Evolutionary conservation across 2,113 vertebrate genomes (phyloP), one percentile per base, ranked within the genome.

Genomic region (Prietella phreatophila): DNA sequence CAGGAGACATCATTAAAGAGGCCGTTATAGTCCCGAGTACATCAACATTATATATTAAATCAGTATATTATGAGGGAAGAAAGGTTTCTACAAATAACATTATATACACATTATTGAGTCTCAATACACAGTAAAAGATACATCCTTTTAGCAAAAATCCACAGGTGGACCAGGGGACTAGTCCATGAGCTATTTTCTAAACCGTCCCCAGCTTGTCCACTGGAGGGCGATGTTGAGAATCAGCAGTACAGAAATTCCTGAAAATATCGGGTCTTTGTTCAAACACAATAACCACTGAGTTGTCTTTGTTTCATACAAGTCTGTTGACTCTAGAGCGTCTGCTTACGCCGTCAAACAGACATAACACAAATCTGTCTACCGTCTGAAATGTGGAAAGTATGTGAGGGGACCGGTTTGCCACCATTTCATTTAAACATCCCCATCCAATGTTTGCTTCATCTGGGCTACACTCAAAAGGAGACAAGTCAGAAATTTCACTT

Each of bases 201-300:
- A 79, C 58, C 30, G 27, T 73, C 4, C 65, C 39, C 36, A 14
- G 61, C 88, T 0, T 33, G 39, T 84, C 87, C 89, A 84, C 73
- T 86, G 76, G 87, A 86, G 80, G 87, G 87, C 60, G 63, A 42
- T 86, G 36, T 33, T 83, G 60, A 86, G 61, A n/a, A 42, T 55
- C 69, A 73, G 39, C 20, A 76, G 53, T 42, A 47, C 47, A 61
- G 27, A 63, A 83, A 65, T 20, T 55, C 79, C 58, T 76, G 69
- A 83, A 84, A 80, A 50, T 78, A 76, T 85, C 76, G 17, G 85
- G 89, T 89, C 87, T 90, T 90, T 90, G 89, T 90, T 88, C 86
- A 86, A 88, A 87, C 85, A 84, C 85, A 87, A 86, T 82, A 82
- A 82, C 61, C 8, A 36, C 73, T 75, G 75, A 73, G 84, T 75